Percentiles rank a stretch among this genome's conserved stretches.
Conservation (phyloP, 2,113 vertebrate species). For the Hippocampus abdominalis region DNA sequence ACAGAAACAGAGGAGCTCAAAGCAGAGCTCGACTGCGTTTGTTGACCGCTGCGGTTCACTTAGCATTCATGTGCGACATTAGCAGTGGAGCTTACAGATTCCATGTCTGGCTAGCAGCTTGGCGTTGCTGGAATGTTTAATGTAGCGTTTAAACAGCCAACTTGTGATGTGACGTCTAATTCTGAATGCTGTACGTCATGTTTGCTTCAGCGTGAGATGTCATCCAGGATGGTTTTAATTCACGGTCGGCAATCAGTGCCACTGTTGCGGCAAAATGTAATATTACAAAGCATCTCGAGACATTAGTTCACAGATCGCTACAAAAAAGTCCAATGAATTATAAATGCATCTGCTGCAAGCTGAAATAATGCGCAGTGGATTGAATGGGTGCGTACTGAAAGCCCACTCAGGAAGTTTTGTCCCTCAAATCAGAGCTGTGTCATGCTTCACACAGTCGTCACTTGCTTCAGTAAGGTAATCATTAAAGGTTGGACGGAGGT, state of each 20-base stretch:
- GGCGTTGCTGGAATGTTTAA: constrained; percentile 30
- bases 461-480: not conserved
- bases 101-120: constrained; percentile 7
- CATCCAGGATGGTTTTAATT: constrained; percentile 11
- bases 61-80: constrained; percentile 5
- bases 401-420: constrained; percentile 4
- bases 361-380: constrained; percentile 9
- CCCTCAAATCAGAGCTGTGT: not conserved
- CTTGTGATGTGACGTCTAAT: not conserved
- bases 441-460: not conserved
- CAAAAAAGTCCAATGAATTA: constrained; percentile 25
- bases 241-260: not conserved
- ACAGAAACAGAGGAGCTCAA: constrained; percentile 19
- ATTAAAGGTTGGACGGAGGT: not conserved
- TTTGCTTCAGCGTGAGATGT: constrained; percentile 14
- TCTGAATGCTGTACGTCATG: not conserved
- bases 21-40: constrained; percentile 1
- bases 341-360: constrained; percentile 23
- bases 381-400: constrained; percentile 37
- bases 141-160: constrained; percentile 33
- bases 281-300: constrained; percentile 1
- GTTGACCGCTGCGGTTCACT: constrained; percentile 4
- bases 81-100: constrained; percentile 6
- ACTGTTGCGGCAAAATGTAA: not conserved
- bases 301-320: constrained; percentile 11